Base-by-base conservation (phyloP, 2,113 vertebrate genomes). In the Blennius ocellaris region DNA sequence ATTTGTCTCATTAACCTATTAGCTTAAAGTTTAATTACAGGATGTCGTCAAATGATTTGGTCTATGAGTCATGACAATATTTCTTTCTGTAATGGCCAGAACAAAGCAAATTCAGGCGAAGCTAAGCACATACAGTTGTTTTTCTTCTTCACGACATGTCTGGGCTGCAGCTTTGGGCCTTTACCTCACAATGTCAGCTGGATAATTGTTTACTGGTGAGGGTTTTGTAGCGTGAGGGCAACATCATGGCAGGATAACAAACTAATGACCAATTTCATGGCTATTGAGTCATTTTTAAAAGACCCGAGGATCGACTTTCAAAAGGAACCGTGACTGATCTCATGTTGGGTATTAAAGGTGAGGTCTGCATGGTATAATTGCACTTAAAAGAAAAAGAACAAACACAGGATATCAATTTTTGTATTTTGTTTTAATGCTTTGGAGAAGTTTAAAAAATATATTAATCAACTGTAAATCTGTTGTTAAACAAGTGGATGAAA, bases 31-130 rank as follows among this genome's bases (percentile, higher is more conserved):
- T 91, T 90, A 90, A 93, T 91, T 61, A 78, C 90, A 89, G 91
- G 91, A 93, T 90, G 89, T 87, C 68, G 74, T 91, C 86, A 88
- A 91, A 90, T 81, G 79, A 90, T 90, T 88, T 83, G 79, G 82
- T 89, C 83, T 71, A 73, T 90, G 89, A 91, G 88, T 93, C 91
- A 93, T 87, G 87, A 87, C 82, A 90, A 90, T 84, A 85, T 90
- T 89, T 89, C 78, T 53, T 82, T 84, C 59, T 0, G 47, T 85
- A 90, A 86, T 84, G 62, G 76, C 60, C 78, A 81, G 84, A 90
- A 91, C 81, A 90, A 91, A 92, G 87, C 69, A 81, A 83, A 82
- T 51, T 44, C 74, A 80, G 80, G 81, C 49, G 62, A 83, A 83
- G 73, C 73, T 53, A 79, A 87, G 82, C 64, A 40, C 65, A 85